Conservation (phyloP, 2,888 invertebrate genomes). For the Drosophila percnosoma region DNA sequence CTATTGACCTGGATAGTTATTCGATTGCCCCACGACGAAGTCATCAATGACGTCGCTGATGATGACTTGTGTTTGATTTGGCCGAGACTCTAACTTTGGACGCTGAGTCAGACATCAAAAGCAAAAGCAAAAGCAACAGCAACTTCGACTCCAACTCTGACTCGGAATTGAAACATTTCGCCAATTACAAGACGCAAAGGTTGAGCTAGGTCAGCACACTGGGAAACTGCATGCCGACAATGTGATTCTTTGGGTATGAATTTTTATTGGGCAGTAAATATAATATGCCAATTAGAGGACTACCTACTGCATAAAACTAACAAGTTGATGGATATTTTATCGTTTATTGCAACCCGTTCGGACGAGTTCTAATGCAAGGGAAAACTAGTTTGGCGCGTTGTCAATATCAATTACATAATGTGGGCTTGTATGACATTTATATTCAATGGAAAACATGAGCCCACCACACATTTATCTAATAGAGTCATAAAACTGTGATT, state of each 20-base stretch:
- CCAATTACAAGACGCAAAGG: conserved; percentile 62
- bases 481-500: conserved; percentile 65
- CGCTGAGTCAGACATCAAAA: conserved; percentile 12
- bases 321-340: conserved; percentile 1
- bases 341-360: conserved; percentile 39
- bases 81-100: conserved; percentile 19
- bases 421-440: conserved; percentile 63
- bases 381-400: conserved; percentile 57
- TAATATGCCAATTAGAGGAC: conserved; percentile 53
- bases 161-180: conserved; percentile 70
- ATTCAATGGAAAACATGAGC: conserved; percentile 41
- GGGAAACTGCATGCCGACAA: conserved; percentile 23
- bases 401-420: conserved; percentile 75
- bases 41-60: conserved; percentile 65
- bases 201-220: conserved; percentile 53
- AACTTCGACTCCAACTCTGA: conserved; percentile 17
- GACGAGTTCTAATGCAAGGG: conserved; percentile 1
- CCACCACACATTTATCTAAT: conserved; percentile 62
- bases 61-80: conserved; percentile 76
- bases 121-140: background rate
- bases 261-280: conserved; percentile 30
- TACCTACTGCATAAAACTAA: conserved; percentile 24
- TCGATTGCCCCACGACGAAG: conserved; percentile 60
- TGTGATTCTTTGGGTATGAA: conserved; percentile 29
- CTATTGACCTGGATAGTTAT: conserved; percentile 74